Percentiles rank a stretch among this genome's conserved stretches.
phyloP scores from a whole-genome alignment of 35 echinoderm and acorn worm species.

The Hemicentrotus pulcherrimus region DNA sequence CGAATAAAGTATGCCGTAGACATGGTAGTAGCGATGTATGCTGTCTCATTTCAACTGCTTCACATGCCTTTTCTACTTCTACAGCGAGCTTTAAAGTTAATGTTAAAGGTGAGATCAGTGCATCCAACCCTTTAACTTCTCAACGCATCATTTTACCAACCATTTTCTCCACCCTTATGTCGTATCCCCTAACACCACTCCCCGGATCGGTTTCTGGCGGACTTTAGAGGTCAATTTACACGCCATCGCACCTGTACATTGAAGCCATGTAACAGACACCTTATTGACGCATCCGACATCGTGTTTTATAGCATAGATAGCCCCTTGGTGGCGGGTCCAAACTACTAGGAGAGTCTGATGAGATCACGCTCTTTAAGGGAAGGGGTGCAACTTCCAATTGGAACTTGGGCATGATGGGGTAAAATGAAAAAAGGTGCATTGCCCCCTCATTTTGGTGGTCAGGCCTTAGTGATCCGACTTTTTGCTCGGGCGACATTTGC shows the following conservation, averaged over 20 bases:
- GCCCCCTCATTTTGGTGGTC: neutral
- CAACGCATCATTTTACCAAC: neutral
- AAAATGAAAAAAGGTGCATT: neutral
- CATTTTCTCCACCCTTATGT: neutral
- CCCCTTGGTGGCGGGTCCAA: neutral
- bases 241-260: neutral
- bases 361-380: neutral
- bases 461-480: neutral
- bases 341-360: neutral
- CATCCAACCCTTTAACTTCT: neutral
- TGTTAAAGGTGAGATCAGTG: neutral
- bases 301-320: neutral
- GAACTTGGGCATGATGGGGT: neutral
- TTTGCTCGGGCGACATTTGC: no score
- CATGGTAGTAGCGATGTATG: neutral
- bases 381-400: neutral
- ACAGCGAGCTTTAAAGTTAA: neutral
- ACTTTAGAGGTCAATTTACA: neutral
- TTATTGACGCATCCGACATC: neutral
- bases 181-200: neutral
- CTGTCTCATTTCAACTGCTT: neutral
- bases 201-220: neutral
- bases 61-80: neutral
- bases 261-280: neutral
- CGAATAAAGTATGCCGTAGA: no score